Base-by-base conservation (phyloP, 2,113 vertebrate species). In the Zosterops pallidus region DNA sequence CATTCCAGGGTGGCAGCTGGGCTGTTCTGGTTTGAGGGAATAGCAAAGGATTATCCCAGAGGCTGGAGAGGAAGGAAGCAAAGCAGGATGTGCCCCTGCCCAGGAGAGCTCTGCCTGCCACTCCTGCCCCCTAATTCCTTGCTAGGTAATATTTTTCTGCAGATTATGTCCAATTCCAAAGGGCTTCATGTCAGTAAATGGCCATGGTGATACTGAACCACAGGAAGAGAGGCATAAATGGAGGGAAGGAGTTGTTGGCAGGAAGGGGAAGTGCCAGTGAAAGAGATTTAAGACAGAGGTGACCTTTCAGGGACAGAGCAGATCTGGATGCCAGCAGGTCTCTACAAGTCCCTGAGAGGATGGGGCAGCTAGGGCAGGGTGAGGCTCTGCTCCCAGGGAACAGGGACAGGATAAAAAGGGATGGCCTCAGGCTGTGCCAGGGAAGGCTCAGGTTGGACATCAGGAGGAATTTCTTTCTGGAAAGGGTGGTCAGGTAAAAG, bases 311-410 rank as follows among this genome's bases (percentile, higher is more conserved):
- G 44, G 49, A 11, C 0, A 0, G 31, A 18, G 14, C 14, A 68
- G 39, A 42, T 16, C 39, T 39, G 37, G 56, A 29, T 17, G 33
- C 46, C 44, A 56, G 39, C 29, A 75, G 35, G 24, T 62, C 41
- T 75, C 20, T 21, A 60, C 46, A 50, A n/a, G 2, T 52, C 41
- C 69, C 39, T 53, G 29, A 12, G 9, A n/a, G 53, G 15, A 46
- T 15, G 19, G 6, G 0, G 2, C 26, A 64, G 22, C 12, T 10
- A 4, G 50, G 37, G 28, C 0, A 1, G 9, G 28, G 12, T 31
- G 20, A 0, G 18, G 18, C 21, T 49, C 41, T 56, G 31, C 16
- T 69, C 41, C 41, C 47, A 23, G 31, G 21, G 14, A 35, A 35
- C 25, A 26, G 19, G 14, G 47, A 47, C 25, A 76, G 25, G 21